Percentiles rank a stretch among this genome's conserved stretches.
Evolutionary conservation across 2,113 vertebrate genomes (phyloP).

Genomic region (Menidia beryllina): DNA sequence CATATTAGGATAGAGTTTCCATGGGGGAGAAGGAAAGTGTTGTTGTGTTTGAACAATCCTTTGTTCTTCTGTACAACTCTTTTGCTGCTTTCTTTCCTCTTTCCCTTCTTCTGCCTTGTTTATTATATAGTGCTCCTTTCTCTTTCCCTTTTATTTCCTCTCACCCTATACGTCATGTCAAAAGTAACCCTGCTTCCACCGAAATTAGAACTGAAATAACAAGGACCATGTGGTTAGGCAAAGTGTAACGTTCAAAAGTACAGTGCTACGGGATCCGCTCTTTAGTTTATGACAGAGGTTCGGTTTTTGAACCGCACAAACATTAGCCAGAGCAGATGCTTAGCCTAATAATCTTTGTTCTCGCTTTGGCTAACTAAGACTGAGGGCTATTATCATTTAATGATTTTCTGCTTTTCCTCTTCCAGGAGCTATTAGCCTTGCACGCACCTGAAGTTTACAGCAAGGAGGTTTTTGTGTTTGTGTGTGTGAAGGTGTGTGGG

Average conservation of each 20-base stretch:
- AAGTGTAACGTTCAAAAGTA: slow-evolving; percentile 69
- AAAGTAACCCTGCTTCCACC: slow-evolving; percentile 39
- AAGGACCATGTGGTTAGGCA: slow-evolving; percentile 74
- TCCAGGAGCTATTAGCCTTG: slow-evolving; percentile 76
- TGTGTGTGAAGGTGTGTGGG: slow-evolving; percentile 20
- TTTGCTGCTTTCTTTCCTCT: neutral
- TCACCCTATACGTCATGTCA: slow-evolving; percentile 53
- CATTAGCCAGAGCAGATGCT: slow-evolving; percentile 66
- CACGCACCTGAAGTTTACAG: slow-evolving; percentile 76
- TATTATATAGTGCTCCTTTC: slow-evolving; percentile 17
- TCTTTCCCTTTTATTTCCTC: slow-evolving; percentile 19
- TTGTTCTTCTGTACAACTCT: neutral
- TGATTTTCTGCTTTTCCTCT: slow-evolving; percentile 78
- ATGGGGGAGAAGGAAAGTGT: slow-evolving; percentile 44
- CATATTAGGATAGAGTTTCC: slow-evolving; percentile 72
- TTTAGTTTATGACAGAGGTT: slow-evolving; percentile 60
- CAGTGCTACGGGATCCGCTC: slow-evolving; percentile 54
- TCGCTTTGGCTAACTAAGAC: slow-evolving; percentile 66
- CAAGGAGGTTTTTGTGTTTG: slow-evolving; percentile 35
- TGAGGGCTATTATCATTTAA: slow-evolving; percentile 78
- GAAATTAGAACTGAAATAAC: slow-evolving; percentile 75
- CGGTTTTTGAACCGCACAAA: slow-evolving; percentile 69
- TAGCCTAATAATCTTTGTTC: slow-evolving; percentile 69
- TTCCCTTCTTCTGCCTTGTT: slow-evolving; percentile 13
- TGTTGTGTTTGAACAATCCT: slow-evolving; percentile 28